Conservation (phyloP, 2,888 invertebrate genomes). For the Caradrina kadenii region DNA sequence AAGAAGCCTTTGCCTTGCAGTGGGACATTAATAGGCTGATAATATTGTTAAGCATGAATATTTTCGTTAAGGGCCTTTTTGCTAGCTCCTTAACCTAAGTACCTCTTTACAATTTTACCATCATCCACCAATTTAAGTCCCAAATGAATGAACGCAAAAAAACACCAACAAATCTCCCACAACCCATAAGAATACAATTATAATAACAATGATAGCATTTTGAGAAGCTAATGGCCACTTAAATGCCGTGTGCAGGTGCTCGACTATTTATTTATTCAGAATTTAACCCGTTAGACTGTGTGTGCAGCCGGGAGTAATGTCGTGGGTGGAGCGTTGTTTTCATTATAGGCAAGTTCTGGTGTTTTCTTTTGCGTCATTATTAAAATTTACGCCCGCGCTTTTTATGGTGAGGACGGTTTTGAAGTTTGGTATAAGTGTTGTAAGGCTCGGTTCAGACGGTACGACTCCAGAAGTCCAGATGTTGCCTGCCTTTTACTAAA, state of each 20-base stretch:
- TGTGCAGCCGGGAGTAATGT: conserved; percentile 80
- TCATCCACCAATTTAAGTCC: background rate
- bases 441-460: conserved; percentile 15
- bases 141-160: conserved; percentile 31
- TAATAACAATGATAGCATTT: conserved; percentile 71
- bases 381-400: conserved; percentile 63
- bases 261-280: conserved; percentile 83
- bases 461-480: background rate
- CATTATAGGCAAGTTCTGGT: conserved; percentile 64
- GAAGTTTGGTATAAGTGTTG: conserved; percentile 17
- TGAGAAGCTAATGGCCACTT: conserved; percentile 79
- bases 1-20: too few relatives aligned
- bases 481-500: background rate
- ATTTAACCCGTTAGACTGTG: conserved; percentile 70
- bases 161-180: conserved; percentile 44
- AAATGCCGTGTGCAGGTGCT: conserved; percentile 81
- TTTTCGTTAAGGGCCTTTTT: background rate
- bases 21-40: too few relatives aligned
- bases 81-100: background rate
- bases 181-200: conserved; percentile 61
- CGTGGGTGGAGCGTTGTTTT: conserved; percentile 74
- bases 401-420: conserved; percentile 48
- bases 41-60: background rate
- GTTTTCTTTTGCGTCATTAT: conserved; percentile 70
- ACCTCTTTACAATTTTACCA: conserved; percentile 14